Percentiles rank a stretch among this genome's conserved stretches.
These are phyloP conservation scores for Agriotes lineatus DNA, from an alignment of 2,888 invertebrate genomes.

Conservation along the genomic window DNA sequence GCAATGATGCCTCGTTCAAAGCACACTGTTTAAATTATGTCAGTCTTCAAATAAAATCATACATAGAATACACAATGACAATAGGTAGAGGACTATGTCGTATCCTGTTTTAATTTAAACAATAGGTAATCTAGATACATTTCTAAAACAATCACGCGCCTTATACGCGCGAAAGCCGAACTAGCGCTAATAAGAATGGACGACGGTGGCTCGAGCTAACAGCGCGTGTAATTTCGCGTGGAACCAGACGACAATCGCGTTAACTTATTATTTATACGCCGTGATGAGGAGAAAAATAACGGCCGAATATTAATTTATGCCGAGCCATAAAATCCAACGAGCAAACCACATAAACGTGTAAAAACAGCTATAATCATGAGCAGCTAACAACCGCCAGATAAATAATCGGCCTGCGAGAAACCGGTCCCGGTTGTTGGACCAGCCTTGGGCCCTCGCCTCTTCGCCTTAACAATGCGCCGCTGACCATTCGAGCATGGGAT, in stretches of 20 bases:
- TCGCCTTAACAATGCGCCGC: slow-evolving; percentile 30
- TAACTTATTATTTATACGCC: slow-evolving; percentile 44
- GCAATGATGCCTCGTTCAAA: no score
- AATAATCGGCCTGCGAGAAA: slow-evolving; percentile 63
- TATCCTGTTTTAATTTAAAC: no score
- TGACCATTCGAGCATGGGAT: slow-evolving; percentile 34
- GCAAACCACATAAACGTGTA: slow-evolving; percentile 66
- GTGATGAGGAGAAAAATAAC: slow-evolving; percentile 45
- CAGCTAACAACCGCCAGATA: slow-evolving; percentile 65
- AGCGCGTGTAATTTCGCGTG: slow-evolving; percentile 27
- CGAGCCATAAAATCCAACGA: slow-evolving; percentile 64
- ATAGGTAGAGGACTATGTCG: no score
- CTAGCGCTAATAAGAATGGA: neutral
- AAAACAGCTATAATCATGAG: slow-evolving; percentile 66
- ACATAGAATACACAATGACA: no score
- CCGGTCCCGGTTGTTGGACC: slow-evolving; percentile 54
- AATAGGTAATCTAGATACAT: no score
- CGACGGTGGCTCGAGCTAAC: neutral
- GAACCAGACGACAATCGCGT: slow-evolving; percentile 37
- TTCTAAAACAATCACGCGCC: no score
- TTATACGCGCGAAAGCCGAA: no score
- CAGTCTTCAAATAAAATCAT: no score
- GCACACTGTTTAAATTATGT: no score
- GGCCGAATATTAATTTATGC: slow-evolving; percentile 63
- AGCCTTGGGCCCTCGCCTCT: slow-evolving; percentile 37